Percentiles rank a stretch among this genome's conserved stretches.
Evolutionary conservation across 2,113 vertebrate species (phyloP).

Genomic region (Pachyramphus minor): DNA sequence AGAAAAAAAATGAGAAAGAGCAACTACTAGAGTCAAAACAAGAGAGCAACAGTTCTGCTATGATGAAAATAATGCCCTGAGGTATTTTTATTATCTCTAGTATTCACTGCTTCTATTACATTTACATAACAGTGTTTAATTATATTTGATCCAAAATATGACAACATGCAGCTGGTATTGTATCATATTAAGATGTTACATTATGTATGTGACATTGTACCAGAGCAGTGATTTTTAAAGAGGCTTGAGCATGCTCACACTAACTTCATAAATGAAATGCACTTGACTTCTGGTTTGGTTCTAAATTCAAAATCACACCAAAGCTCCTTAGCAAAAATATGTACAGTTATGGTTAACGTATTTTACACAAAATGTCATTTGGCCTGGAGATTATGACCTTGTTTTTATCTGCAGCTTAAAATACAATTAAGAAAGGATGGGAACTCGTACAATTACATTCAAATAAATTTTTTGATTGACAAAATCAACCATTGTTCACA

Average conservation of each 20-base stretch:
- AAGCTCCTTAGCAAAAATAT: background rate
- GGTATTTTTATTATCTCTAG: background rate
- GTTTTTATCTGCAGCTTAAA: background rate
- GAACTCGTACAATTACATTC: background rate
- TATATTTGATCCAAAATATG: background rate
- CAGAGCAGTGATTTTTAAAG: background rate
- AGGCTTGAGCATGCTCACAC: background rate
- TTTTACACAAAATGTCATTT: background rate
- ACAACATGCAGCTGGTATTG: background rate
- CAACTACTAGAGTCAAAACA: background rate
- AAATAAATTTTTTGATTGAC: background rate
- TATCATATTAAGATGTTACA: background rate
- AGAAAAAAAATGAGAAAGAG: background rate
- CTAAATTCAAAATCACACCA: background rate
- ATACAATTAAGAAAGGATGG: background rate
- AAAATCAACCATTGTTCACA: background rate
- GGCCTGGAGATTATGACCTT: background rate
- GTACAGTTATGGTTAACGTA: background rate
- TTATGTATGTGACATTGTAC: background rate
- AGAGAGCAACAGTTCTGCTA: background rate
- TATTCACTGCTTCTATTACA: background rate
- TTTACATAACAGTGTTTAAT: background rate
- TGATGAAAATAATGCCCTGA: background rate
- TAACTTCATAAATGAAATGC: background rate
- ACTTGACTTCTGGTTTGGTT: background rate